Evolutionary conservation across 2,797 vertebrate species (phyloP).

Genomic region (Eulemur rubriventer): DNA sequence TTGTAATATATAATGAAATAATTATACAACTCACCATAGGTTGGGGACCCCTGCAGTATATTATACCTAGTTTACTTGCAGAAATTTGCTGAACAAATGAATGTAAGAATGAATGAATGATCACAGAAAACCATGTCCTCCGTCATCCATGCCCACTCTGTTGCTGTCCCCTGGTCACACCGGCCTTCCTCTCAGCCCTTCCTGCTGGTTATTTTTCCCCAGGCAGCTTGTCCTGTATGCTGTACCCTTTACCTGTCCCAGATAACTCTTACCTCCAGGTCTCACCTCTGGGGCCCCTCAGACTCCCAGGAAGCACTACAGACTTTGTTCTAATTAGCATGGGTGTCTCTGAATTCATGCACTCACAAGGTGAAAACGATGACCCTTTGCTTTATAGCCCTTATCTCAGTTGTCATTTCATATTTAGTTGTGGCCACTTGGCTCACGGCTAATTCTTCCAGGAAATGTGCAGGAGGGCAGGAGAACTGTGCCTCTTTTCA

Average conservation of each 20-base stretch:
- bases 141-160: fast-evolving
- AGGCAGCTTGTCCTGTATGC: too few relatives aligned
- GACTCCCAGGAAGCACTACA: not conserved
- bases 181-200: fast-evolving
- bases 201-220: too few relatives aligned
- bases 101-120: not conserved
- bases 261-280: not conserved
- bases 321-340: fast-evolving
- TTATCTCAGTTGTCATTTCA: fast-evolving
- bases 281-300: not conserved
- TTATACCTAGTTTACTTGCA: fast-evolving
- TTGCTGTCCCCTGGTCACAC: not conserved
- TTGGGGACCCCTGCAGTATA: too few relatives aligned
- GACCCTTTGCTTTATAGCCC: not conserved
- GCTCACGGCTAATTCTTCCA: fast-evolving
- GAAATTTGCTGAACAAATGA: not conserved
- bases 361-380: fast-evolving
- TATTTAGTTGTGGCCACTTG: not conserved
- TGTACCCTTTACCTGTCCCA: fast-evolving
- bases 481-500: not conserved
- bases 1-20: too few relatives aligned
- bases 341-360: fast-evolving
- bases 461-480: not conserved
- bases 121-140: fast-evolving
- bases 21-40: too few relatives aligned